Base-by-base conservation (phyloP, 2,888 invertebrate species). In the Eucera pruinosa region DNA sequence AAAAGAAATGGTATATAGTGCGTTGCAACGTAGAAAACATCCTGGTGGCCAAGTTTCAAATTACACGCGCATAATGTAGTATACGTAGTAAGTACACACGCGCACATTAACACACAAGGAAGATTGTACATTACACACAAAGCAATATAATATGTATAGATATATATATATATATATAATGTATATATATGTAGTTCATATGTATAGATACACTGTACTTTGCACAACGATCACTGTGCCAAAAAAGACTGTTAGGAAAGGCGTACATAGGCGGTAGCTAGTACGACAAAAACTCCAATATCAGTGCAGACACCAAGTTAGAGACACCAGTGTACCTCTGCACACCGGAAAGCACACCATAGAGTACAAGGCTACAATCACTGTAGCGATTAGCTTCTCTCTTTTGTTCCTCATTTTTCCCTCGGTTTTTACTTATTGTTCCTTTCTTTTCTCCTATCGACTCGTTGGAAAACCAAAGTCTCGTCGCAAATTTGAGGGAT, bases 231-330 rank as follows among this genome's bases (percentile, higher is more conserved):
- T 87, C 83, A 87, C 79, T 83, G 80, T 80, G 84, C 76, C 79
- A 87, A 80, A 86, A 81, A 82, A 83, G 77, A 83, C 67, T 80
- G 57, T 83, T 78, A 84, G 82, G 82, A 85, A 86, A 90, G 88
- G 87, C 89, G 88, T 89, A 90, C 88, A 90, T 86, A 86, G 90
- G 84, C 85, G 70, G 66, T 91, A 91, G 90, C 90, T 90, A 88
- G 86, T 90, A 91, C 90, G 89, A 91, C 91, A 91, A 88, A 47
- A 81, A 91, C 77, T 86, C 85, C 87, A 86, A 85, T 87, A 87
- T 84, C 80, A 88, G 90, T 90, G 90, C 90, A 87, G 86, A 91
- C 90, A 90, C 78, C 87, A 86, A 87, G 83, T 87, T n/a, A 82
- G 77, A 86, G 85, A 87, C 88, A 86, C 86, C 89, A 89, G 88